Base-by-base conservation (phyloP, 2,797 vertebrate species). In the Hoplostethus mediterraneus region DNA sequence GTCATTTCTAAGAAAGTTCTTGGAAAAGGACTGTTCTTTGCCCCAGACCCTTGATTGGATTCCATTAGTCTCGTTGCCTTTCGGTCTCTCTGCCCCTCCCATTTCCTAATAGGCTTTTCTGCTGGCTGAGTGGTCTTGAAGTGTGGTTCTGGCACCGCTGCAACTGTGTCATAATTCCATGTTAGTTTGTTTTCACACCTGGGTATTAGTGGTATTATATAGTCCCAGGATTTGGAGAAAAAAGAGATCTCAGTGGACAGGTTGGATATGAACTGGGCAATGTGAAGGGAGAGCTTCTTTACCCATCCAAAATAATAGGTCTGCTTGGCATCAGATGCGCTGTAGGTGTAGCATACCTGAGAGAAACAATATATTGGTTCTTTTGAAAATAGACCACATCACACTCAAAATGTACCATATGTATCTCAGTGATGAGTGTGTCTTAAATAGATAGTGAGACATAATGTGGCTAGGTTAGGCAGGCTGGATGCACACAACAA, bases 101-200 rank as follows among this genome's bases (percentile, higher is more conserved):
- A 12, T 70, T 57, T 73, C n/a, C 14, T 92, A 91, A 93, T 83
- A 89, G 86, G 87, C 89, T 92, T 92, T 88, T 36, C 71, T 55
- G 28, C 53, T 82, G 73, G 71, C 59, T 56, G 62, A 55, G 64
- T 13, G n/a, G 31, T 81, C 70, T 75, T 49, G 71, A 21, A 48
- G 40, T 60, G 63, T 77, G 28, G 53, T 28, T 28, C 28, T 28
- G 28, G 61, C 52, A 77, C 40, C 73, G 48, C 67, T 75, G 49
- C 17, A 63, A 70, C 14, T 60, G 63, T 84, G 82, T 73, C 84
- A 80, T 72, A 70, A 49, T 85, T 75, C 53, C 45, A 38, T 56
- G 69, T 56, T 82, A 63, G 72, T 48, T 68, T 76, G 54, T 63
- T 74, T 69, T 69, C 21, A 25, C 60, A 63, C 59, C 54, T 6